Conservation (phyloP, 2,797 vertebrate species). For the Limnodromus scolopaceus region DNA sequence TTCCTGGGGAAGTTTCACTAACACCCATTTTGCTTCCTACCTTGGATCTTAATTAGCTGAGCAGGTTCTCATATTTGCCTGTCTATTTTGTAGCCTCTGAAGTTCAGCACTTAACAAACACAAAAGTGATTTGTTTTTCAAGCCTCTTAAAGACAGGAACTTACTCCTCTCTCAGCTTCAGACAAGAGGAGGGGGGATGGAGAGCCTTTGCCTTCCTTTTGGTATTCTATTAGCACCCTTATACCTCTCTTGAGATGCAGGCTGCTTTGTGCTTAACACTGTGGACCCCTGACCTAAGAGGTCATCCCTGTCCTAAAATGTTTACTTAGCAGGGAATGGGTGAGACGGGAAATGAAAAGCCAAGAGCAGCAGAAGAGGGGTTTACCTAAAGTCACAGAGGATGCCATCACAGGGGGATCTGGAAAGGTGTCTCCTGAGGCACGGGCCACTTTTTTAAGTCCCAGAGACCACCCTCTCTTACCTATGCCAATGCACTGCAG, state of each 20-base stretch:
- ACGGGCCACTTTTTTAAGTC: not conserved
- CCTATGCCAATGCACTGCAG: not conserved
- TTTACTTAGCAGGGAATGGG: not conserved
- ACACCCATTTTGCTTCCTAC: not conserved
- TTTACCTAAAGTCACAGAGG: not conserved
- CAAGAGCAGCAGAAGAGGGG: not conserved
- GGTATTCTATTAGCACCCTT: not conserved
- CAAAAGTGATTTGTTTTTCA: not conserved
- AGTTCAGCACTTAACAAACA: not conserved
- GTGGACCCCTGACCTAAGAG: not conserved
- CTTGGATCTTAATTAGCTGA: not conserved
- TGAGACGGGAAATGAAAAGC: not conserved
- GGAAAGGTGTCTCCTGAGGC: not conserved
- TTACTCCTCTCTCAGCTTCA: not conserved
- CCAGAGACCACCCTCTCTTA: not conserved
- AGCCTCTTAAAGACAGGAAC: not conserved
- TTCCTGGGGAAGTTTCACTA: not conserved
- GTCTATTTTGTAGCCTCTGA: not conserved
- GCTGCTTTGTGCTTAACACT: not conserved
- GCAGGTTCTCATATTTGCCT: not conserved
- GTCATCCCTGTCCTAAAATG: accelerated
- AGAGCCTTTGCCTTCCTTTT: not conserved
- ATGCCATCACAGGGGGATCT: not conserved
- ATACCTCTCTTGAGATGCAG: not conserved
- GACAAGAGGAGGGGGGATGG: not conserved